Percentiles rank a stretch among this genome's conserved stretches.
These are phyloP conservation scores for Oegoconia quadripuncta DNA, from an alignment of 2,888 invertebrate genomes.

Conservation along the genomic window DNA sequence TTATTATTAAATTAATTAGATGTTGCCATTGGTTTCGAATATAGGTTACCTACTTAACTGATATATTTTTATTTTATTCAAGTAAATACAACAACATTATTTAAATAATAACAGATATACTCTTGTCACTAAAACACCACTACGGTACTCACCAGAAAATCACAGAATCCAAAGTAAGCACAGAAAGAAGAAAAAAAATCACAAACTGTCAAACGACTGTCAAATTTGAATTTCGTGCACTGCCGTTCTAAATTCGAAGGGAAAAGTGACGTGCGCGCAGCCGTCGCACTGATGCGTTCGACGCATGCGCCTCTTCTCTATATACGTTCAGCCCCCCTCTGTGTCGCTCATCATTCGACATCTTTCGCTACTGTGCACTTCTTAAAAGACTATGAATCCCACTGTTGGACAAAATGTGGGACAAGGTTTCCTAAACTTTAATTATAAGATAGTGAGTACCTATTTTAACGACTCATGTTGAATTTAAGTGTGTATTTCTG, in stretches of 20 bases:
- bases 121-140: background rate
- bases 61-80: too few species aligned
- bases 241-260: background rate
- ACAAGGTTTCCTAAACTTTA: too few species aligned
- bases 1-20: too few species aligned
- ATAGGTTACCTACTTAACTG: too few species aligned
- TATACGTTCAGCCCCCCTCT: slow-evolving; percentile 56
- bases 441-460: too few species aligned
- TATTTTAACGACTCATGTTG: too few species aligned
- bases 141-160: slow-evolving; percentile 22
- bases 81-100: too few species aligned
- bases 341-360: too few species aligned
- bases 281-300: slow-evolving; percentile 36
- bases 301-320: slow-evolving; percentile 46
- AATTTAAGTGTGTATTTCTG: too few species aligned
- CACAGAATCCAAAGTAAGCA: slow-evolving; percentile 17
- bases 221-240: background rate
- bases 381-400: background rate
- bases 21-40: too few species aligned
- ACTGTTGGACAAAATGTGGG: background rate
- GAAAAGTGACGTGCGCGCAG: slow-evolving; percentile 18
- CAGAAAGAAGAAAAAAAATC: slow-evolving; percentile 4
- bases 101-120: background rate
- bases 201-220: slow-evolving; percentile 6
- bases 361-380: background rate